Conservation (phyloP, 2,888 invertebrate genomes). For the Cylloceria caligata region DNA sequence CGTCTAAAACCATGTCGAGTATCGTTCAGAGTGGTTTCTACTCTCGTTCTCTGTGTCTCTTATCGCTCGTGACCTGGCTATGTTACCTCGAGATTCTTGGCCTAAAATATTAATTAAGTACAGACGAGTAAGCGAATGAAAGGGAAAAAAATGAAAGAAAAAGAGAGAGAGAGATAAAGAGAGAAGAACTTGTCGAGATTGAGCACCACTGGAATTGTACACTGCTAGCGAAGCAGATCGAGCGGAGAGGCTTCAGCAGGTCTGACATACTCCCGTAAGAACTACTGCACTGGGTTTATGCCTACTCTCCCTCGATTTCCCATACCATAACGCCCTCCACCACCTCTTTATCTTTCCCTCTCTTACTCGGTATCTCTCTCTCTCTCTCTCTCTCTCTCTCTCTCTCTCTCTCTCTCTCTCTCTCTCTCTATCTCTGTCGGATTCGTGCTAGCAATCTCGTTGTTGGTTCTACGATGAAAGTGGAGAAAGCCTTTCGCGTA, state of each 20-base stretch:
- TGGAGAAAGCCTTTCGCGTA: conserved; percentile 76
- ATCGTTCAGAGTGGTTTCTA: conserved; percentile 12
- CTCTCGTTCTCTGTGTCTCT: conserved; percentile 18
- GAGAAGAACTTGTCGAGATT: conserved; percentile 4
- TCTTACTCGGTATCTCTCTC: neutral
- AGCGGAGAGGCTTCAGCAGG: conserved; percentile 32
- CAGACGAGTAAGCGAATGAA: neutral
- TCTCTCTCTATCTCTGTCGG: neutral
- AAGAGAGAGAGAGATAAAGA: neutral
- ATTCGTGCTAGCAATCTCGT: conserved; percentile 47
- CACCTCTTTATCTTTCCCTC: conserved; percentile 4
- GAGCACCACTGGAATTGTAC: conserved; percentile 45
- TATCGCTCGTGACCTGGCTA: conserved; percentile 28
- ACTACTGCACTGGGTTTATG: conserved; percentile 34
- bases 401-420: conserved; percentile 13
- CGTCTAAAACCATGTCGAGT: conserved; percentile 30
- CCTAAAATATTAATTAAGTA: conserved; percentile 53
- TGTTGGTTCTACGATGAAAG: conserved; percentile 74
- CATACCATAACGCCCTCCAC: neutral
- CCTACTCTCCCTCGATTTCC: conserved; percentile 22
- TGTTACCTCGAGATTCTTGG: conserved; percentile 56
- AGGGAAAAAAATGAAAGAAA: too few relatives aligned
- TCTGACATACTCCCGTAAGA: conserved; percentile 43
- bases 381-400: conserved; percentile 15
- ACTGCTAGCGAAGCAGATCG: conserved; percentile 11